Evolutionary conservation across 1,140 invertebrate genomes (phyloP).

Genomic region (Drosophila sproati): DNA sequence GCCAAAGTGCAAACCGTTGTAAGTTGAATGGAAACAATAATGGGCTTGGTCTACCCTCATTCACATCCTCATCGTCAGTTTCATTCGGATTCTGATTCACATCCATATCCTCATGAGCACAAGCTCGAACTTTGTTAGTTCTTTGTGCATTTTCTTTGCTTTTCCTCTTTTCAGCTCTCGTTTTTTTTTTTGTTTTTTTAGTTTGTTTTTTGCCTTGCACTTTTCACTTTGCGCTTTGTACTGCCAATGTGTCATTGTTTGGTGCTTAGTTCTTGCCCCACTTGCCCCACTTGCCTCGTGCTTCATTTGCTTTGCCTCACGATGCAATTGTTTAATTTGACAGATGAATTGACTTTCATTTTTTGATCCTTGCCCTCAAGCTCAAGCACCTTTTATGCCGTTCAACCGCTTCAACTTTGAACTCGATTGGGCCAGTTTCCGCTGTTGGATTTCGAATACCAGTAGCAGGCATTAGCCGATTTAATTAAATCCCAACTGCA

Average conservation of each 20-base stretch:
- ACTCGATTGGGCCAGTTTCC: neutral
- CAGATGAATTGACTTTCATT: constrained; percentile 67
- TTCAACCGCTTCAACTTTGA: constrained; percentile 13
- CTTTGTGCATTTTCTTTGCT: constrained; percentile 29
- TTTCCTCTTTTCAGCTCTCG: constrained; percentile 13
- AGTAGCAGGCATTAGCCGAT: constrained; percentile 28
- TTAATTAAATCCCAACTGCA: constrained; percentile 68
- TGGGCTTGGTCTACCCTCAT: constrained; percentile 51
- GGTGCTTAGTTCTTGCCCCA: constrained; percentile 51
- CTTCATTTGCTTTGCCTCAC: neutral
- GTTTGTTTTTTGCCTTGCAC: constrained; percentile 70
- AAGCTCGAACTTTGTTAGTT: constrained; percentile 9
- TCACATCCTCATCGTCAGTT: neutral
- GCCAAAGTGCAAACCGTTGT: constrained; percentile 80
- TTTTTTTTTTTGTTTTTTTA: constrained; percentile 31
- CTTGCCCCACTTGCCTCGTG: constrained; percentile 30
- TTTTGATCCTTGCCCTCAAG: constrained; percentile 1
- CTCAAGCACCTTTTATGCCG: constrained; percentile 9
- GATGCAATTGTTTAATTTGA: constrained; percentile 65
- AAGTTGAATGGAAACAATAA: constrained; percentile 83
- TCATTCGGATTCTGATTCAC: constrained; percentile 21
- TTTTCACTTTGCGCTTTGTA: constrained; percentile 68
- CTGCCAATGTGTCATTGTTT: constrained; percentile 57
- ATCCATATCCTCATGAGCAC: constrained; percentile 16
- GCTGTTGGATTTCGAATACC: neutral